phyloP scores from a whole-genome alignment of 23 tunicate species.

The Clavelina lepadiformis region DNA sequence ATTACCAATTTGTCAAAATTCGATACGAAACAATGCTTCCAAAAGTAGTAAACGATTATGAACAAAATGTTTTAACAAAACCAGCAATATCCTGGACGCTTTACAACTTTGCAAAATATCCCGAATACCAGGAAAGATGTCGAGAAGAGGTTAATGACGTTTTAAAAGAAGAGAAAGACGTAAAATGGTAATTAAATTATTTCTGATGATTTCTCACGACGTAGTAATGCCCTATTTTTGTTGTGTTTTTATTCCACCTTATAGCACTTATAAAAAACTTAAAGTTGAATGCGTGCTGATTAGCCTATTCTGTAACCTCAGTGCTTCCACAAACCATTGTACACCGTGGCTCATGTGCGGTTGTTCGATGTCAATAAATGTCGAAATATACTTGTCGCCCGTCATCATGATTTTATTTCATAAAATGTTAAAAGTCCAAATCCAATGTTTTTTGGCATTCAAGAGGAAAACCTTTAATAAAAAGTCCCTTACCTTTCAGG shows the following conservation, averaged over 20 bases:
- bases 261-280: no score
- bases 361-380: not conserved
- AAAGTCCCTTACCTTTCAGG: constrained; percentile 11
- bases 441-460: no score
- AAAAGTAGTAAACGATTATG: not conserved
- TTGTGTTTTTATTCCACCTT: no score
- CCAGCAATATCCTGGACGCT: constrained; percentile 35
- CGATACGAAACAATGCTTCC: not conserved
- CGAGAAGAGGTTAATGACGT: constrained; percentile 25
- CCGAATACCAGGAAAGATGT: constrained; percentile 25
- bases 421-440: no score
- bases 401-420: not conserved
- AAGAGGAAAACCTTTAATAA: no score
- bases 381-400: not conserved
- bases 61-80: constrained; percentile 1
- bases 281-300: no score
- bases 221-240: no score
- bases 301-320: no score
- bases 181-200: constrained; percentile 41
- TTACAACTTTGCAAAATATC: constrained; percentile 36
- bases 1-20: not conserved
- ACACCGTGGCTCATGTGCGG: not conserved
- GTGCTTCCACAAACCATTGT: no score
- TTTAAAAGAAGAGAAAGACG: constrained; percentile 9
- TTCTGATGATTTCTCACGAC: no score